phyloP scores from a whole-genome alignment of 1,140 invertebrate genomes.

The Euwallacea fornicatus region DNA sequence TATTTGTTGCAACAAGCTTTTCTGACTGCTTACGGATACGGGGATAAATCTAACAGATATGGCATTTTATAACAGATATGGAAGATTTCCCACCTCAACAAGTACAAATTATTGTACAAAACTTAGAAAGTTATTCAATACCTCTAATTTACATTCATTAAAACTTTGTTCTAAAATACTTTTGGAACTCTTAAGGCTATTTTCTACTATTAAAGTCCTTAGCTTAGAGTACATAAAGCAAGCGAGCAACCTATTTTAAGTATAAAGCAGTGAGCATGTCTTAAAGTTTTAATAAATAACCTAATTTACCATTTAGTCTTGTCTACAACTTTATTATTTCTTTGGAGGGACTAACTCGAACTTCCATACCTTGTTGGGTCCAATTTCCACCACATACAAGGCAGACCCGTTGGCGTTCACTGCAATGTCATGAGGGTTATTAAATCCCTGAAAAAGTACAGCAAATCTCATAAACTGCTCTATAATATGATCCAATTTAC shows the following conservation, averaged over 20 bases:
- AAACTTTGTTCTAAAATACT: no score
- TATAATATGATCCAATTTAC: no score
- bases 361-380: constrained; percentile 78
- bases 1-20: no score
- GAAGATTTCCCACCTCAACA: neutral
- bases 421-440: constrained; percentile 80
- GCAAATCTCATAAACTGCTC: neutral
- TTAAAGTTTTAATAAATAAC: no score
- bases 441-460: constrained; percentile 65
- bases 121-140: neutral
- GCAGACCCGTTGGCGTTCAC: constrained; percentile 73
- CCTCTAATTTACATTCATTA: no score
- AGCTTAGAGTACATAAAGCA: no score
- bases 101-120: neutral
- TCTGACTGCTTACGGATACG: no score
- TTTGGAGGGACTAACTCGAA: constrained; percentile 60
- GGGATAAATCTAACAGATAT: neutral
- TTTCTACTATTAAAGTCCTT: no score
- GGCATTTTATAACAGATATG: neutral
- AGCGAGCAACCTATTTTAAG: no score
- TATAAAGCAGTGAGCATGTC: no score
- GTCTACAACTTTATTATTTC: constrained; percentile 26
- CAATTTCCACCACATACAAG: constrained; percentile 83
- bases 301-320: no score
- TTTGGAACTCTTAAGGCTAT: no score